Evolutionary conservation across 2,888 invertebrate genomes (phyloP), one percentile per base, ranked within the genome.

Genomic region (Pachymerium ferrugineum): DNA sequence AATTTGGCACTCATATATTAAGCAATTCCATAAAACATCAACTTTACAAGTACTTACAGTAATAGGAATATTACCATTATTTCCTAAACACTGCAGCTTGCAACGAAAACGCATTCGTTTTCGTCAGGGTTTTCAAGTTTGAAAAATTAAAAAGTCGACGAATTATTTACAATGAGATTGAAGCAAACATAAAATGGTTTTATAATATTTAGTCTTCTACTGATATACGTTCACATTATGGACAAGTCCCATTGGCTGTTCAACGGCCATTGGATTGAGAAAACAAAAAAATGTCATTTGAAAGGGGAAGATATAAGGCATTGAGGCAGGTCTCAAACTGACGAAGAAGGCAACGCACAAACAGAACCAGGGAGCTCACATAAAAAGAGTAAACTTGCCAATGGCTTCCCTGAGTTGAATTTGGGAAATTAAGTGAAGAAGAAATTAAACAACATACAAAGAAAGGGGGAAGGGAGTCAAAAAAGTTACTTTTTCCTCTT

Each of bases 301-400:
- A 38, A 25, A 16, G 8, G 71, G 72, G 72, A 72, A 72, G 72
- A 72, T 72, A 28, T 72, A 72, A 72, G 72, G 72, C 72, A 72
- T 47, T 72, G 42, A 42, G 72, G 72, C 72, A 72, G 54, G 72
- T 31, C 71, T 33, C 30, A 35, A 33, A 33, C 71, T 33, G 28
- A 35, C 71, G 54, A 42, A 42, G 54, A 72, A 54, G 54, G 30
- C 29, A 42, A 28, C 28, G 72, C 29, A 72, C 28, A 28, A 47
- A 28, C 28, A 47, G 54, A 72, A 31, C n/a, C 29, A 28, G 25
- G 25, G 54, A 28, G 38, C 28, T 25, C 69, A 69, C 69, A 16
- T 19, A 28, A 69, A 31, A 16, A 30, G 10, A 14, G 14, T 35
- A 33, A 19, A 31, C 16, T 30, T 22, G 3, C 14, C 3, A 25